Conservation (phyloP, 2,113 vertebrate genomes). For the Corythaeola cristata region DNA sequence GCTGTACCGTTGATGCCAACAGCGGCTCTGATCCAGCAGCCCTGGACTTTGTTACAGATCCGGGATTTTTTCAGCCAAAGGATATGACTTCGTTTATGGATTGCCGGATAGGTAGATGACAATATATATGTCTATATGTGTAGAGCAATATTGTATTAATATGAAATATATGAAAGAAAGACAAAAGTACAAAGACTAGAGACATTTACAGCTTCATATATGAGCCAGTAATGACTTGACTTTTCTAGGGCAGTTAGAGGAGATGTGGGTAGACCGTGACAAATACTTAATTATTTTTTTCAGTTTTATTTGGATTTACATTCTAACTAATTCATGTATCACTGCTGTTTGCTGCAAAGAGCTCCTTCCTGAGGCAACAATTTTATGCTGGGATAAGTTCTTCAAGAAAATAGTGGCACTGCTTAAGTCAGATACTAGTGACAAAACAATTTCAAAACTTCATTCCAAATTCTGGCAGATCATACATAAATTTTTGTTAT, state of each 20-base stretch:
- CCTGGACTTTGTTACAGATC: not conserved
- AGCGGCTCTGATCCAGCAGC: not conserved
- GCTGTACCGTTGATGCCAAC: not conserved
- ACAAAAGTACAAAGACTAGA: not conserved
- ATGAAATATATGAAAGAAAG: not conserved
- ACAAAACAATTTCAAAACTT: not conserved
- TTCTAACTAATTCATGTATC: not conserved
- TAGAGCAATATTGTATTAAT: not conserved
- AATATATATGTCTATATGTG: not conserved
- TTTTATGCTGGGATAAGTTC: not conserved
- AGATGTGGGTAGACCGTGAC: not conserved
- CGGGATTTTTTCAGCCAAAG: not conserved
- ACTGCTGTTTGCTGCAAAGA: not conserved
- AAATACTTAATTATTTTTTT: not conserved
- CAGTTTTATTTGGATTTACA: not conserved
- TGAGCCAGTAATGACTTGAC: not conserved
- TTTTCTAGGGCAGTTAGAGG: not conserved
- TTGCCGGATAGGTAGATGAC: not conserved
- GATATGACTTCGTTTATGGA: not conserved
- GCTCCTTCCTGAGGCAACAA: not conserved
- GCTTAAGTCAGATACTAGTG: not conserved
- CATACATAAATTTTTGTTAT: not conserved
- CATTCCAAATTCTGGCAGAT: not conserved
- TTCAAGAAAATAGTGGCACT: not conserved
- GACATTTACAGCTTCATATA: not conserved